Evolutionary conservation across 2,888 invertebrate species (phyloP).

Genomic region (Abrostola tripartita): DNA sequence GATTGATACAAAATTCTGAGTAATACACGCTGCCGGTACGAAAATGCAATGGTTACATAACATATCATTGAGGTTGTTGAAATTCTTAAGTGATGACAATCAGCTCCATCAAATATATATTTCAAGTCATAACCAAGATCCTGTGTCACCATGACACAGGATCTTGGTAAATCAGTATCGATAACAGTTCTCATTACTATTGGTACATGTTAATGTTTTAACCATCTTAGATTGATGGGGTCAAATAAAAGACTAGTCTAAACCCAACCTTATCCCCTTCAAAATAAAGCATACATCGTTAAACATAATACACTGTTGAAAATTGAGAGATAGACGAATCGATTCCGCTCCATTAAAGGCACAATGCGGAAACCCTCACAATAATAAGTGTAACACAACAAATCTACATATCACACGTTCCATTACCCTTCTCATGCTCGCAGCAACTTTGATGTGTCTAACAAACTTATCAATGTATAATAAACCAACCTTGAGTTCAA

Average conservation of each 20-base stretch:
- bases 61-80: too few species aligned
- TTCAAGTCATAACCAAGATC: too few species aligned
- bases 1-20: too few species aligned
- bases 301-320: slow-evolving; percentile 53
- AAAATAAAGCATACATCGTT: slow-evolving; percentile 23
- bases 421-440: slow-evolving; percentile 70
- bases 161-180: too few species aligned
- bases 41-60: too few species aligned
- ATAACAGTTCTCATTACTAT: not conserved
- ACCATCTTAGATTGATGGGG: slow-evolving; percentile 6
- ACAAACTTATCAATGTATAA: slow-evolving; percentile 12
- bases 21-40: too few species aligned
- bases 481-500: slow-evolving; percentile 18
- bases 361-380: slow-evolving; percentile 66
- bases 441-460: slow-evolving; percentile 51
- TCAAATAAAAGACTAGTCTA: slow-evolving; percentile 39
- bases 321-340: slow-evolving; percentile 65
- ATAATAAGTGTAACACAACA: slow-evolving; percentile 72
- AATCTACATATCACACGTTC: slow-evolving; percentile 80
- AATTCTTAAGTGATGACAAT: too few species aligned
- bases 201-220: slow-evolving; percentile 1
- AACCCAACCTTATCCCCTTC: slow-evolving; percentile 20
- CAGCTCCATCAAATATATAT: too few species aligned
- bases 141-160: too few species aligned
- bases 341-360: slow-evolving; percentile 67